Percentiles rank a stretch among this genome's conserved stretches.
phyloP scores from a whole-genome alignment of 2,797 vertebrate species.

The Muscicapa comitata region DNA sequence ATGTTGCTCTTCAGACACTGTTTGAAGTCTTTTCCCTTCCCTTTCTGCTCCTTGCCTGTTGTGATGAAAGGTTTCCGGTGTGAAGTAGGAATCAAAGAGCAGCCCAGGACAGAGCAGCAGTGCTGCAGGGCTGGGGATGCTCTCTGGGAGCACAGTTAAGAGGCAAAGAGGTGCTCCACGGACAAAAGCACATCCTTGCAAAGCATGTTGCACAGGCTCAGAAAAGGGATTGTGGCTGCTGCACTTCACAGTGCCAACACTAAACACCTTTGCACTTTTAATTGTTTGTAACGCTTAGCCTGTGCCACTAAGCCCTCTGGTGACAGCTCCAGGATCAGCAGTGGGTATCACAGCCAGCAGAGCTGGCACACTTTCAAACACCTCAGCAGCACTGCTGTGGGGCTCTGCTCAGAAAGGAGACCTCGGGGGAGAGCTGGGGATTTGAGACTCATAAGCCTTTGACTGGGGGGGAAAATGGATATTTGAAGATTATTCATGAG shows the following conservation, averaged over 20 bases:
- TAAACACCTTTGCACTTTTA: constrained; percentile 44
- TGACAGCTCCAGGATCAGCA: constrained; percentile 55
- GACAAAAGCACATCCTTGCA: not conserved
- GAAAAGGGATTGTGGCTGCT: not conserved
- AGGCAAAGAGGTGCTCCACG: not conserved
- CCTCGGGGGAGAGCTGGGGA: not conserved
- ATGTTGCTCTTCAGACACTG: not conserved
- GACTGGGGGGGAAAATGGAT: not conserved
- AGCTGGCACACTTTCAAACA: not conserved
- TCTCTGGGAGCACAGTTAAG: not conserved
- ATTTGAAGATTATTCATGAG: constrained; percentile 45
- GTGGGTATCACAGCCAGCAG: not conserved
- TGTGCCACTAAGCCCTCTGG: constrained; percentile 57
- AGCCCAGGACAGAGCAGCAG: not conserved
- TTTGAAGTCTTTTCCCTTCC: not conserved
- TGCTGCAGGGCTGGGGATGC: not conserved
- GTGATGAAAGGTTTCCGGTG: not conserved
- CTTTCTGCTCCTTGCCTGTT: not conserved
- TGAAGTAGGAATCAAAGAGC: not conserved
- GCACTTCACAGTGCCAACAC: not conserved
- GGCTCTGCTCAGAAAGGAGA: constrained; percentile 1
- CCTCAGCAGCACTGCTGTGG: not conserved
- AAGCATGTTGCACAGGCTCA: not conserved
- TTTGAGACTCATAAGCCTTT: not conserved
- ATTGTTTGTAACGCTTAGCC: not conserved